Conservation (phyloP, 2,888 invertebrate species). For the Brenthis daphne region DNA sequence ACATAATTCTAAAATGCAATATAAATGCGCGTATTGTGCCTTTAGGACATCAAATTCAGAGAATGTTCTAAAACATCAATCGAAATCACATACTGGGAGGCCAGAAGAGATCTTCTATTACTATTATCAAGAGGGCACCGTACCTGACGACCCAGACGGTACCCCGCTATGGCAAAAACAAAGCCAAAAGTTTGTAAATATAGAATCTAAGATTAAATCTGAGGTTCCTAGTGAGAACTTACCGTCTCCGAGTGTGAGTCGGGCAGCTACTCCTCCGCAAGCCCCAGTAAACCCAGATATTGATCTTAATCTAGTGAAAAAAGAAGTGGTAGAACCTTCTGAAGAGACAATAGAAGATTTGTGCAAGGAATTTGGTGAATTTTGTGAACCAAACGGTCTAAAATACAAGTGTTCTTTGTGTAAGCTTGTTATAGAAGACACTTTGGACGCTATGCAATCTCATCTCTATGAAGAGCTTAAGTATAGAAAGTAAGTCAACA, state of each 20-base stretch:
- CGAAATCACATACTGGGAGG: slow-evolving; percentile 78
- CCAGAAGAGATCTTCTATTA: slow-evolving; percentile 69
- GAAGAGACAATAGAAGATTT: slow-evolving; percentile 52
- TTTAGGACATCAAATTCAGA: slow-evolving; percentile 79
- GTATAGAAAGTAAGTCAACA: slow-evolving; percentile 81
- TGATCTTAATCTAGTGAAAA: slow-evolving; percentile 66
- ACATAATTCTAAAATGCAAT: slow-evolving; percentile 86
- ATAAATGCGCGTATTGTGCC: slow-evolving; percentile 86
- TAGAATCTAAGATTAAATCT: slow-evolving; percentile 52
- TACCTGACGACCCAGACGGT: slow-evolving; percentile 59
- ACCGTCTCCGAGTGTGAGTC: slow-evolving; percentile 29
- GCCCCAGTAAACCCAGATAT: slow-evolving; percentile 38
- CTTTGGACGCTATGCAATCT: slow-evolving; percentile 82
- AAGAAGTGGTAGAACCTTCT: slow-evolving; percentile 50
- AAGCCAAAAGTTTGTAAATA: slow-evolving; percentile 47
- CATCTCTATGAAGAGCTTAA: slow-evolving; percentile 86
- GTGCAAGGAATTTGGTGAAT: slow-evolving; percentile 58
- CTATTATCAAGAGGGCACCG: slow-evolving; percentile 77
- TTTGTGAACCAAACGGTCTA: slow-evolving; percentile 78
- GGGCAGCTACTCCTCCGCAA: slow-evolving; percentile 21
- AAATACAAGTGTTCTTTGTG: slow-evolving; percentile 85
- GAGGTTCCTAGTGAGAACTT: slow-evolving; percentile 44
- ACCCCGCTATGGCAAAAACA: slow-evolving; percentile 65
- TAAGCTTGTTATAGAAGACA: slow-evolving; percentile 79
- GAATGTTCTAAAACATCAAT: slow-evolving; percentile 83